Evolutionary conservation across 2,888 invertebrate species (phyloP).

Genomic region (Melitaea athalia): DNA sequence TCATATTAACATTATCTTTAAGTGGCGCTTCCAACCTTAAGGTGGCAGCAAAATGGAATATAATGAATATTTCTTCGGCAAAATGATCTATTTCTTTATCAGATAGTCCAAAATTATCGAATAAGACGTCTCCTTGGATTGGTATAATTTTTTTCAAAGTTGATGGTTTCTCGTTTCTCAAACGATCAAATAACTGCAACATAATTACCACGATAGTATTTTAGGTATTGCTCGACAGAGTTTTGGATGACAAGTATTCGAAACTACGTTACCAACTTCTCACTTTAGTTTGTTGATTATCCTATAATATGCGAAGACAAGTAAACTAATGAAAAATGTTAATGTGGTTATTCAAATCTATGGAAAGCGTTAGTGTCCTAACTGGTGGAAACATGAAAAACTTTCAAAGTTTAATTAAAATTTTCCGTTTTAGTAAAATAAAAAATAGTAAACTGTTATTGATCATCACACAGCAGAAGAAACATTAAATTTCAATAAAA

Average conservation of each 20-base stretch:
- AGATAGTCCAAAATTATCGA: constrained; percentile 83
- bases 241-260: not conserved
- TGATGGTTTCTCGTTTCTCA: constrained; percentile 84
- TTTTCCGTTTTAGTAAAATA: too few relatives aligned
- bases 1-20: constrained; percentile 93
- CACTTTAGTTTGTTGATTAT: too few relatives aligned
- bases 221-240: not conserved
- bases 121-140: constrained; percentile 88
- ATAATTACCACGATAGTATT: not conserved
- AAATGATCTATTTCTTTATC: constrained; percentile 82
- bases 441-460: too few relatives aligned
- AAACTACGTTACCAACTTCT: too few relatives aligned
- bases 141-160: constrained; percentile 88
- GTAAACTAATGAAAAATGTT: too few relatives aligned
- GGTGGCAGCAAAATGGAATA: constrained; percentile 97
- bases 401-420: too few relatives aligned
- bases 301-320: too few relatives aligned
- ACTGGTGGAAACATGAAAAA: too few relatives aligned
- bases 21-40: constrained; percentile 94
- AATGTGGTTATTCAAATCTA: too few relatives aligned
- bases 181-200: constrained; percentile 86
- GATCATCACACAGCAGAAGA: too few relatives aligned
- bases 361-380: too few relatives aligned
- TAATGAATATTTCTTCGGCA: constrained; percentile 86
- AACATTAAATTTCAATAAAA: too few relatives aligned